Conservation (phyloP, 2,888 invertebrate genomes). For the Polyommatus iphigenia region DNA sequence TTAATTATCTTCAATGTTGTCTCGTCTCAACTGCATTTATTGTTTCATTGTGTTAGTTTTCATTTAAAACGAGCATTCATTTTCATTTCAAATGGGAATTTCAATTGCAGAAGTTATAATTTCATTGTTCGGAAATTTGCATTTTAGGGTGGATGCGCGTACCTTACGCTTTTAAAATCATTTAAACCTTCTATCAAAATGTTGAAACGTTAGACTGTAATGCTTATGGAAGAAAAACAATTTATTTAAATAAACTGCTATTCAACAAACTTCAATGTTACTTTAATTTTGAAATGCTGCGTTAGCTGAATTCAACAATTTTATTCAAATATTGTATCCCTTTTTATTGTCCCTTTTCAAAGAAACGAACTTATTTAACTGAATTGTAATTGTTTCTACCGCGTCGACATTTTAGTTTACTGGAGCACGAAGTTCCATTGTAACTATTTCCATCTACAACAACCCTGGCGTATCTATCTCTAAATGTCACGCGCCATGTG, state of each 20-base stretch:
- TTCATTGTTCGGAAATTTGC: slow-evolving; percentile 35
- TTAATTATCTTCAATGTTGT: slow-evolving; percentile 29
- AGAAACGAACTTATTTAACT: not conserved
- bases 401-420: slow-evolving; percentile 45
- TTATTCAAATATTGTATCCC: not conserved
- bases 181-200: not conserved
- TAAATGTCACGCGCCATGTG: slow-evolving; percentile 66
- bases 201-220: not conserved
- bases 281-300: not conserved
- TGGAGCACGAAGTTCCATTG: slow-evolving; percentile 27
- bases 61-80: not conserved
- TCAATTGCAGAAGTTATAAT: slow-evolving; percentile 26
- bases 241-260: not conserved
- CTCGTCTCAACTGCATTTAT: not conserved
- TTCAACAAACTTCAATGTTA: not conserved
- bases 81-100: slow-evolving; percentile 28
- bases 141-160: slow-evolving; percentile 38
- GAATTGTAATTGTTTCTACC: not conserved
- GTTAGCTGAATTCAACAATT: not conserved
- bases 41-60: not conserved
- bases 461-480: slow-evolving; percentile 44
- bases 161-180: not conserved
- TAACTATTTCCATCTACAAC: slow-evolving; percentile 36
- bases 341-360: not conserved
- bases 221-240: not conserved